Percentiles rank a stretch among this genome's conserved stretches.
phyloP scores from a whole-genome alignment of 2,888 invertebrate genomes.

The Andrena marginata region DNA sequence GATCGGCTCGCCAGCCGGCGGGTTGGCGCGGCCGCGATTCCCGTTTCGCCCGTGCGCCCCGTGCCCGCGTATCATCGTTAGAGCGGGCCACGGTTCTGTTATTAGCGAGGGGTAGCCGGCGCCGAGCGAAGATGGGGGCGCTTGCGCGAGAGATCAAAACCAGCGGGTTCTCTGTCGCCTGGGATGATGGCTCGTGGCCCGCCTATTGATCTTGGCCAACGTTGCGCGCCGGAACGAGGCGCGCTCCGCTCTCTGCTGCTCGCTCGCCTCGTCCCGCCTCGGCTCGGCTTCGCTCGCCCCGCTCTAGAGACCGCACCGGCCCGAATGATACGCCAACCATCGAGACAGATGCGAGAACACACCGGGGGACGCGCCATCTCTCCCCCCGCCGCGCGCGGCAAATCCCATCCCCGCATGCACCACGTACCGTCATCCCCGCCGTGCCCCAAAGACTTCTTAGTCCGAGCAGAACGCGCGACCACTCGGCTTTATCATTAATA shows the following conservation, averaged over 20 bases:
- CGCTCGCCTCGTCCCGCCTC: slow-evolving; percentile 41
- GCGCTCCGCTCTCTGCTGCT: slow-evolving; percentile 57
- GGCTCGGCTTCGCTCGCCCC: slow-evolving; percentile 24
- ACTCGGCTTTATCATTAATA: slow-evolving; percentile 32
- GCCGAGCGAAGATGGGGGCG: slow-evolving; percentile 59
- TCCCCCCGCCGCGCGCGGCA: background rate
- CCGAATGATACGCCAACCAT: slow-evolving; percentile 43
- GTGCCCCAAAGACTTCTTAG: slow-evolving; percentile 6
- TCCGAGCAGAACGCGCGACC: background rate
- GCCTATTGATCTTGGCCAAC: slow-evolving; percentile 83
- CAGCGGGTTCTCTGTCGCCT: slow-evolving; percentile 78
- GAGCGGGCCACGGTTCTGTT: slow-evolving; percentile 45
- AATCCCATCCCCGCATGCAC: background rate
- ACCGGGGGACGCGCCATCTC: slow-evolving; percentile 2
- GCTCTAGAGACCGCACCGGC: slow-evolving; percentile 30
- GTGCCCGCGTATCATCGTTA: slow-evolving; percentile 47
- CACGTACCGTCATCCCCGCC: background rate
- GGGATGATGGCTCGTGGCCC: slow-evolving; percentile 80
- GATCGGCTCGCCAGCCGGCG: background rate
- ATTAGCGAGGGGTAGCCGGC: slow-evolving; percentile 54
- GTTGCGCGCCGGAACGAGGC: slow-evolving; percentile 77
- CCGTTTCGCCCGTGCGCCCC: slow-evolving; percentile 29
- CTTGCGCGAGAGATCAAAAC: slow-evolving; percentile 80
- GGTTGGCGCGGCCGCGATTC: slow-evolving; percentile 19
- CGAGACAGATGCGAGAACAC: slow-evolving; percentile 40